A percentile compares a stretch with the other conserved stretches of the same genome.
phyloP scores from a whole-genome alignment of 2,888 invertebrate genomes.

The Apoda limacodes region DNA sequence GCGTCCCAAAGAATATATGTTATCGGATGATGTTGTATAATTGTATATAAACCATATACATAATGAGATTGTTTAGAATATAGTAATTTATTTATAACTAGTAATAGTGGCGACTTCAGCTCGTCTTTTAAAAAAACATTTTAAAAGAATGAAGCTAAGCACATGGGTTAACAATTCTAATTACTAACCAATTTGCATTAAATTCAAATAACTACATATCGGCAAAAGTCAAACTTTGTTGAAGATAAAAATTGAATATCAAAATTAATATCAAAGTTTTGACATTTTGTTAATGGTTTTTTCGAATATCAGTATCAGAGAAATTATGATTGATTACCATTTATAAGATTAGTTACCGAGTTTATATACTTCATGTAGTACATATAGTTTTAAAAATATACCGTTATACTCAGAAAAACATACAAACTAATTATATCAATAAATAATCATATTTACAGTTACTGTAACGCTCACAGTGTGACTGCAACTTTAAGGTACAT shows the following conservation, averaged over 20 bases:
- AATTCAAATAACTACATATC: constrained; percentile 26
- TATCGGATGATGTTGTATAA: constrained; percentile 62
- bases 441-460: too few relatives aligned
- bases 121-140: constrained; percentile 61
- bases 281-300: constrained; percentile 60
- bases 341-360: constrained; percentile 42
- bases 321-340: constrained; percentile 24
- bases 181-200: constrained; percentile 36
- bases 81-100: constrained; percentile 57
- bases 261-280: constrained; percentile 45
- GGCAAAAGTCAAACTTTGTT: constrained; percentile 62
- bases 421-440: too few relatives aligned
- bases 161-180: constrained; percentile 40
- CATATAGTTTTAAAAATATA: too few relatives aligned
- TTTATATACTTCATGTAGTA: constrained; percentile 26
- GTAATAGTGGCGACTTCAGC: constrained; percentile 47
- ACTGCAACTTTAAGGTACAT: too few relatives aligned
- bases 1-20: constrained; percentile 64
- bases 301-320: too few relatives aligned
- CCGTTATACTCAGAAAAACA: too few relatives aligned
- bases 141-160: constrained; percentile 53
- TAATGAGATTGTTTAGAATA: constrained; percentile 61
- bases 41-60: constrained; percentile 60
- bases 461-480: too few relatives aligned
- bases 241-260: constrained; percentile 28